Evolutionary conservation across 2,797 vertebrate species (phyloP).

Genomic region (Holocentrus rufus): DNA sequence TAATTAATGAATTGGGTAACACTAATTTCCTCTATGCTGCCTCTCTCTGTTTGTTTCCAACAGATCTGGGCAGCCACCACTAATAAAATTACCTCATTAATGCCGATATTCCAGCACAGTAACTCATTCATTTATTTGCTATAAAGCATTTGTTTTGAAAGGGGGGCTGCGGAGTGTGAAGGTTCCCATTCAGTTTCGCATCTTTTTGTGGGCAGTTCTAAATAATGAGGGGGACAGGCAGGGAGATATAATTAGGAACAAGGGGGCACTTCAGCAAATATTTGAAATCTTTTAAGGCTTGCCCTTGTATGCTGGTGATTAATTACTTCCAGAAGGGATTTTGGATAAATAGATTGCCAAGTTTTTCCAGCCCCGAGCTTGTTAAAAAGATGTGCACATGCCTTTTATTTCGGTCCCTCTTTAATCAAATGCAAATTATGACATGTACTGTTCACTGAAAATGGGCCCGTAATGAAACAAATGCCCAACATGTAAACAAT

Average conservation of each 20-base stretch:
- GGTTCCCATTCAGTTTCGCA: constrained; percentile 85
- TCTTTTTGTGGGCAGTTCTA: constrained; percentile 91
- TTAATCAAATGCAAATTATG: constrained; percentile 81
- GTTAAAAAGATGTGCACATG: constrained; percentile 54
- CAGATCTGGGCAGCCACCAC: constrained; percentile 86
- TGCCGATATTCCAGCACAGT: constrained; percentile 88
- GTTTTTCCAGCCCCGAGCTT: constrained; percentile 48
- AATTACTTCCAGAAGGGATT: constrained; percentile 92
- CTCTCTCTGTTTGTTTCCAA: constrained; percentile 83
- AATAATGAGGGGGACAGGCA: constrained; percentile 95
- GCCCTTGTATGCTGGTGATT: constrained; percentile 87
- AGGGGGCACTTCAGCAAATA: constrained; percentile 95
- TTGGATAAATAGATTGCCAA: constrained; percentile 68
- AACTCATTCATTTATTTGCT: constrained; percentile 91
- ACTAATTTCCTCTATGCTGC: constrained; percentile 92
- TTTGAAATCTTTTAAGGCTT: constrained; percentile 90
- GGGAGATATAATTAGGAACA: constrained; percentile 99
- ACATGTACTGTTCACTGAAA: constrained; percentile 71
- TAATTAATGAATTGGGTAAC: constrained; percentile 97
- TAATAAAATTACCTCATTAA: constrained; percentile 99
- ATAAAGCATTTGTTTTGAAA: constrained; percentile 91
- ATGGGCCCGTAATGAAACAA: constrained; percentile 57
- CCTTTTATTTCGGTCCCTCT: constrained; percentile 65
- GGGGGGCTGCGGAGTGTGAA: constrained; percentile 81
- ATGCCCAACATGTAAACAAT: constrained; percentile 65